Evolutionary conservation across 2,113 vertebrate species (phyloP).

Genomic region (Prolemur simus): DNA sequence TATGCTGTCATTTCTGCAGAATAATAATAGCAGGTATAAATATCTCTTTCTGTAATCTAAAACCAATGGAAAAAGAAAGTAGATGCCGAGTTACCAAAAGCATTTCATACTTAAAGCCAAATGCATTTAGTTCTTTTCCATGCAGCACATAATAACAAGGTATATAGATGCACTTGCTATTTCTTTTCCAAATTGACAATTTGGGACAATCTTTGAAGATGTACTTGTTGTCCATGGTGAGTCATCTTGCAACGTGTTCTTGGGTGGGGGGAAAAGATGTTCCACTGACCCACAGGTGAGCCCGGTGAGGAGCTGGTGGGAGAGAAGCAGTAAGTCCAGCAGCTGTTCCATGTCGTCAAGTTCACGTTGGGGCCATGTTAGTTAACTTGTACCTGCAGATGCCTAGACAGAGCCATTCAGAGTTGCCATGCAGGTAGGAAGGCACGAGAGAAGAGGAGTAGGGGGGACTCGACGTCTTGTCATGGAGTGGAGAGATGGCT

Average conservation of each 20-base stretch:
- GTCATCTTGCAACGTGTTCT: background rate
- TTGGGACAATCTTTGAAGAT: background rate
- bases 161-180: background rate
- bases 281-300: background rate
- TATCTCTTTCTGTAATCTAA: background rate
- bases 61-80: background rate
- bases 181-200: background rate
- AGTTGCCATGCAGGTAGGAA: background rate
- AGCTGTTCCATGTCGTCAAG: background rate
- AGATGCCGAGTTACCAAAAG: background rate
- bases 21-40: slow-evolving; percentile 57
- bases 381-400: background rate
- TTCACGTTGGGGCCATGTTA: background rate
- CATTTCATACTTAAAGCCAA: background rate
- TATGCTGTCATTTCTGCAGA: slow-evolving; percentile 50
- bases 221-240: background rate
- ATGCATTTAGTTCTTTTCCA: background rate
- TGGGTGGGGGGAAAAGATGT: background rate
- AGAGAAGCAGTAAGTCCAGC: no score
- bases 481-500: background rate
- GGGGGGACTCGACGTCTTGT: background rate
- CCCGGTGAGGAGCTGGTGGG: no score
- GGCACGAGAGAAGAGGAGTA: background rate
- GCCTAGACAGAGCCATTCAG: background rate
- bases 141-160: background rate